phyloP scores from a whole-genome alignment of 2,888 invertebrate genomes.

The Crossocerus cetratus region DNA sequence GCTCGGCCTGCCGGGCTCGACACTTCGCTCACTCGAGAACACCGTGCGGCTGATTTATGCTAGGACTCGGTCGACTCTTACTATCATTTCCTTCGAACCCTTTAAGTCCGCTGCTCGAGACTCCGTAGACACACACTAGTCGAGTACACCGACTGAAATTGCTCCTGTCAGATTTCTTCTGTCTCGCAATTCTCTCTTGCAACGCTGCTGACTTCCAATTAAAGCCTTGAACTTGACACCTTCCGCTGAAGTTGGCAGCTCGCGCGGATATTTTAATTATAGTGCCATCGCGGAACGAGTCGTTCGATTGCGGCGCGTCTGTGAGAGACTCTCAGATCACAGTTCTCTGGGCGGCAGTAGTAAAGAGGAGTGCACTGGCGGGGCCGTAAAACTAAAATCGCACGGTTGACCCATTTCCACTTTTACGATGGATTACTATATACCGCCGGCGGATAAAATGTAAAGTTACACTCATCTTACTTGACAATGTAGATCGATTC shows the following conservation, averaged over 20 bases:
- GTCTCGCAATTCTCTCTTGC: not conserved
- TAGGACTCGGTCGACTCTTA: constrained; percentile 50
- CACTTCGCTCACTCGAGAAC: constrained; percentile 48
- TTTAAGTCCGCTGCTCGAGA: constrained; percentile 23
- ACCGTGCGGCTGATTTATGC: constrained; percentile 60
- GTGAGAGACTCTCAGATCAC: too few relatives aligned
- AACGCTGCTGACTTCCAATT: not conserved
- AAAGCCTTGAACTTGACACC: not conserved
- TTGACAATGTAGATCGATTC: constrained; percentile 42
- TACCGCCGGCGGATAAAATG: constrained; percentile 36
- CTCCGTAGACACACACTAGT: constrained; percentile 42
- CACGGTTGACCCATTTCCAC: too few relatives aligned
- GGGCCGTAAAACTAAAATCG: too few relatives aligned
- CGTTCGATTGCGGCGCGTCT: too few relatives aligned
- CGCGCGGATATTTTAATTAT: too few relatives aligned
- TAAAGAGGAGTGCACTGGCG: too few relatives aligned
- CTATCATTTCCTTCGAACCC: constrained; percentile 28
- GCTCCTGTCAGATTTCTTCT: not conserved
- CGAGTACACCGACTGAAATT: constrained; percentile 43
- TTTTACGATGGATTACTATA: too few relatives aligned
- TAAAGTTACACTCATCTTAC: constrained; percentile 23
- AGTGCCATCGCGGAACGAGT: too few relatives aligned
- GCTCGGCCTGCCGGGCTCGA: constrained; percentile 52
- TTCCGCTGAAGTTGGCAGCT: not conserved
- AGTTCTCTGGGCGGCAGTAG: too few relatives aligned